Evolutionary conservation across 2,113 vertebrate species (phyloP), one percentile per base, ranked within the genome.

Genomic region (Melospiza melodia): DNA sequence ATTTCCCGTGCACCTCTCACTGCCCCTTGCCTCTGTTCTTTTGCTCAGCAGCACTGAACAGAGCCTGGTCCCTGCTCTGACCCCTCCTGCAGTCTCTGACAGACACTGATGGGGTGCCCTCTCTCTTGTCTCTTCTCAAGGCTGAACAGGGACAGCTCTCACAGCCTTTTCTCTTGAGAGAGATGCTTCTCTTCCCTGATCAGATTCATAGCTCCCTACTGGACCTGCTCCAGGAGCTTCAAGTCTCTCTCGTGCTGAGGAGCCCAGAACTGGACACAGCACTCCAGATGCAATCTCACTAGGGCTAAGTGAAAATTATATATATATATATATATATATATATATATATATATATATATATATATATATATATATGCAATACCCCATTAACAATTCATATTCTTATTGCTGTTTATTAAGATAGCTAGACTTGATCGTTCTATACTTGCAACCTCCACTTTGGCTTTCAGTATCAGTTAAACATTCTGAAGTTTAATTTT

Each of bases 51-150:
- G 30, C 54, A 55, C 18, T 18, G 54, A 55, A 30, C 30, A 55
- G 54, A 55, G 54, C 54, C 52, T 30, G 5, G 54, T 55, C 18
- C 52, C 54, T 31, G 54, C 54, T 55, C 15, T 51, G 52, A 8
- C 7, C 44, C 31, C n/a, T 55, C 62, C 33, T 61, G 39, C 46
- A 27, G 37, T 3, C 48, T 23, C 63, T 37, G 11, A 58, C 16
- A 59, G 25, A 35, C 11, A 4, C 1, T 8, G 31, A 27, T 31
- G 21, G 25, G 9, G 11, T 37, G 3, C 7, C 21, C 11, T 10
- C 46, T 69, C 33, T 16, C 22, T 0, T 4, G 0, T 2, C 2
- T 19, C 33, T 8, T 67, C 20, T 1, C 0, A 0, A 54, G 63
- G 0, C 15, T 87, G 23, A 54, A 62, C 18, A 77, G 55, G 4